These are phyloP conservation scores for Xenus cinereus DNA, from an alignment of 2,113 vertebrate genomes.

Conservation along the genomic window DNA sequence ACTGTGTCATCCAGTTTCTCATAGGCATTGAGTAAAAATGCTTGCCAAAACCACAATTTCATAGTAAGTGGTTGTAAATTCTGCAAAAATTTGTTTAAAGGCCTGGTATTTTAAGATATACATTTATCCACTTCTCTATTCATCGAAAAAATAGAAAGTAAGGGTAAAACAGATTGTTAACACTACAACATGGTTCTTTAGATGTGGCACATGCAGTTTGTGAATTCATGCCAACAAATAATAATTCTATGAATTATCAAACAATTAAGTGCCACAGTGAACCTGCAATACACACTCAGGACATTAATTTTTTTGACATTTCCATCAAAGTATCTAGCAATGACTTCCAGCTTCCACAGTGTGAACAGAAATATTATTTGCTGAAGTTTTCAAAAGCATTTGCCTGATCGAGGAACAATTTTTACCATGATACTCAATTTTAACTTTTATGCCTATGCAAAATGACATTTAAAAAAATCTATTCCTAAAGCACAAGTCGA, in stretches of 20 bases:
- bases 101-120: neutral
- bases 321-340: neutral
- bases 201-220: neutral
- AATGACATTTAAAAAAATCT: neutral
- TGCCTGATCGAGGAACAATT: neutral
- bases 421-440: neutral
- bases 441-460: neutral
- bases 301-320: neutral
- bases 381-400: neutral
- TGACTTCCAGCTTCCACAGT: neutral
- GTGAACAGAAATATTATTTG: neutral
- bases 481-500: neutral
- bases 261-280: fast-evolving
- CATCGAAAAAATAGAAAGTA: neutral
- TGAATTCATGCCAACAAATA: neutral
- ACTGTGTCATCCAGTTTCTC: neutral
- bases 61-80: neutral
- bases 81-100: neutral
- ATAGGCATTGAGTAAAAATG: neutral
- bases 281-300: neutral
- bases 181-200: neutral
- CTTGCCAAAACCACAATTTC: neutral
- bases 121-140: neutral
- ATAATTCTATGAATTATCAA: neutral
- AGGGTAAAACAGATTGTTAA: neutral